A percentile compares a stretch with the other conserved stretches of the same genome.
These are phyloP conservation scores for Platyscapa corneri DNA, from an alignment of 1,140 invertebrate genomes.

Conservation along the genomic window DNA sequence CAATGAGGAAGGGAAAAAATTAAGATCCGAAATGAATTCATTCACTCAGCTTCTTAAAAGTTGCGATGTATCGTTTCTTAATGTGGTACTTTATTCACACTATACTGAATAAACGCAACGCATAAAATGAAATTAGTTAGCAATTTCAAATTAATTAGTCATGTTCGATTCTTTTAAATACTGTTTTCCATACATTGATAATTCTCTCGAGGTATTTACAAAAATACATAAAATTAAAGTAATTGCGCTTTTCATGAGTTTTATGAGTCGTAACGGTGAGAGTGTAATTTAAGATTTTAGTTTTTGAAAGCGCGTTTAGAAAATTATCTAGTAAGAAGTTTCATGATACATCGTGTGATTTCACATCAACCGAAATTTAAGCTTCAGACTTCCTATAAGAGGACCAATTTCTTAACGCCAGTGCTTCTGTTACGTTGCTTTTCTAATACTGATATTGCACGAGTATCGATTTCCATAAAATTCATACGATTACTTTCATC, in stretches of 20 bases:
- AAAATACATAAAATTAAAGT: neutral
- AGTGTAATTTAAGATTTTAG: neutral
- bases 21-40: no score
- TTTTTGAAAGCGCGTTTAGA: neutral
- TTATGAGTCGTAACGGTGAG: neutral
- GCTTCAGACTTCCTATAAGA: neutral
- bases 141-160: no score
- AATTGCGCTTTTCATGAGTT: neutral
- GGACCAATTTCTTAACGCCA: neutral
- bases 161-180: no score
- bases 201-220: neutral
- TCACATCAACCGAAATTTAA: neutral
- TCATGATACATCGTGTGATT: neutral
- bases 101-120: no score
- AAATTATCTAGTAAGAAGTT: neutral
- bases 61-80: neutral
- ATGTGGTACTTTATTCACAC: neutral
- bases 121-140: no score
- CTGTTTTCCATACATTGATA: no score
- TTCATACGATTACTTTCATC: neutral
- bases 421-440: neutral
- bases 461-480: neutral
- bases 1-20: no score
- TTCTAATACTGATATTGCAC: neutral
- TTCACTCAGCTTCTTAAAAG: no score